These are phyloP conservation scores for Phocoena sinus DNA, from an alignment of 2,113 vertebrate species.

Conservation along the genomic window DNA sequence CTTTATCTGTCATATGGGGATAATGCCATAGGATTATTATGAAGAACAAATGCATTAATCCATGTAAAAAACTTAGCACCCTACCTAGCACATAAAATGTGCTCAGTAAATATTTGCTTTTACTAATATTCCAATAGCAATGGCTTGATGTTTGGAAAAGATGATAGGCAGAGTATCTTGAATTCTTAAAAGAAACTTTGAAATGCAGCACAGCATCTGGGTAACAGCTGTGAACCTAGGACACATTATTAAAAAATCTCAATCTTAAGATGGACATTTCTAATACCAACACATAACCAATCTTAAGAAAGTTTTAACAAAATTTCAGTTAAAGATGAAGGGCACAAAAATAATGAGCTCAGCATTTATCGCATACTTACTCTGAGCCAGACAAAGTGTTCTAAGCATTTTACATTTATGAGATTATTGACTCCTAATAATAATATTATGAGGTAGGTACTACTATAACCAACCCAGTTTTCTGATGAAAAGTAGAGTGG, in stretches of 20 bases:
- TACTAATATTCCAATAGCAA: not conserved
- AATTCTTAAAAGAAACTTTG: not conserved
- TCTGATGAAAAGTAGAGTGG: not conserved
- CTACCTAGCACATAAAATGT: not conserved
- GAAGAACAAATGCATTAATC: not conserved
- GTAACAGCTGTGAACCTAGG: not conserved
- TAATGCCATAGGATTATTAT: not conserved
- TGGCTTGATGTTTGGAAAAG: not conserved
- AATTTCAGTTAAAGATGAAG: slow-evolving; percentile 35
- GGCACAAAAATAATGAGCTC: slow-evolving; percentile 11
- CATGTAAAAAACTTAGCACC: not conserved
- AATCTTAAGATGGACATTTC: slow-evolving; percentile 7
- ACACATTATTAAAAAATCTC: not conserved
- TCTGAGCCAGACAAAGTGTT: not conserved
- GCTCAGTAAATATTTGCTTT: not conserved
- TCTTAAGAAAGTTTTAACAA: slow-evolving; percentile 46
- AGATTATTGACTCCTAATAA: not conserved
- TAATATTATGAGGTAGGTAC: not conserved
- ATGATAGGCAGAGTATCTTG: not conserved
- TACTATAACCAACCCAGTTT: not conserved
- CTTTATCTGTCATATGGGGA: not conserved
- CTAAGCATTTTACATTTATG: slow-evolving; percentile 29
- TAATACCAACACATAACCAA: slow-evolving; percentile 23
- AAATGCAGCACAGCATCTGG: not conserved
- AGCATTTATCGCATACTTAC: not conserved